Evolutionary conservation across 2,797 vertebrate species (phyloP), one percentile per base, ranked within the genome.

Genomic region (Ispidina picta): DNA sequence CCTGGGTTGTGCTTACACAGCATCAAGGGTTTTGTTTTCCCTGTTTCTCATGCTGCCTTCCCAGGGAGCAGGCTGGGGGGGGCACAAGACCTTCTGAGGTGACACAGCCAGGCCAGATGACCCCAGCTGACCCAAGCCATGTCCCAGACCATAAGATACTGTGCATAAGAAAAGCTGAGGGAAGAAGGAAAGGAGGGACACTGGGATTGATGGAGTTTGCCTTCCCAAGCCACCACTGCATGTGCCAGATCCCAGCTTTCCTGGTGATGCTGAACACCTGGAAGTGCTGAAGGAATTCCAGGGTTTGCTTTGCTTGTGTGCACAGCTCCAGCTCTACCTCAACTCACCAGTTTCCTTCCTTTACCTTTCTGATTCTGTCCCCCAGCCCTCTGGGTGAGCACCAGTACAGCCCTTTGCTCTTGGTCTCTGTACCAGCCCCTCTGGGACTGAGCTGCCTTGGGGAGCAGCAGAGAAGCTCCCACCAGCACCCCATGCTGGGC

Each of bases 401-500:
- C 14, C 21, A 3, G 5, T 18, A 11, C 63, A 75, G 33, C 43
- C 2, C 7, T 29, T 62, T 59, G 26, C 5, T 59, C 41, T 26
- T 63, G 23, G 28, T 25, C 26, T 46, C 25, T 74, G 0, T 4
- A 76, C 43, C 0, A 18, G 56, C 22, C 28, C 29, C 48, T 59
- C 18, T 23, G 55, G 31, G 76, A 74, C 39, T 48, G 35, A 4
- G 26, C 19, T 86, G 17, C 56, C 41, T 25, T 0, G 1, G n/a
- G 25, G 41, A 90, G 18, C 44, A 83, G 56, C 35, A 82, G 52
- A 41, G 18, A 44, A 73, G 21, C n/a, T 35, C 35, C 18, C 33
- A 9, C 5, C 3, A 9, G n/a, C 28, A 71, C 8, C 20, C 33
- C 1, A 2, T 20, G 15, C 41, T 54, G 2, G 7, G 18, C 23